These are phyloP conservation scores for Gandaritis pyraliata DNA, from an alignment of 2,888 invertebrate species.

Conservation along the genomic window DNA sequence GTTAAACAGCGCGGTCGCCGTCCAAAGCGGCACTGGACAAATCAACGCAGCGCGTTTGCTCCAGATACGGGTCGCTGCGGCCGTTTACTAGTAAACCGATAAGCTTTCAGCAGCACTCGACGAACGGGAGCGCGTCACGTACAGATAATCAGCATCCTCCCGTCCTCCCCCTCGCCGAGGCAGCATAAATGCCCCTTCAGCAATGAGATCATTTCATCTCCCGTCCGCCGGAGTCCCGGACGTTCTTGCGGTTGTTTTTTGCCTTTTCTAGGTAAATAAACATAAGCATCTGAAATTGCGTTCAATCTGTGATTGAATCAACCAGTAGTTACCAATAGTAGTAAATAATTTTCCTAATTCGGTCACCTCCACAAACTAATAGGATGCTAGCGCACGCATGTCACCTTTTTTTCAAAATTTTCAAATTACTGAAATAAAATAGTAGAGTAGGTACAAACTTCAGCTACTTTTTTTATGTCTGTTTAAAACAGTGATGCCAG, in stretches of 20 bases:
- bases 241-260: background rate
- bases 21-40: slow-evolving; percentile 25
- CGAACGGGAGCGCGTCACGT: slow-evolving; percentile 6
- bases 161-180: slow-evolving; percentile 20
- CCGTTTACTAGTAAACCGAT: slow-evolving; percentile 66
- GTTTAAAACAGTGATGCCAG: too few species aligned
- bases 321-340: too few species aligned
- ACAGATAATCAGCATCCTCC: slow-evolving; percentile 33
- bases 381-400: too few species aligned
- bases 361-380: too few species aligned
- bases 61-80: slow-evolving; percentile 54
- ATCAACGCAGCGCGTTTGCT: slow-evolving; percentile 46
- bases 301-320: too few species aligned
- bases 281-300: too few species aligned
- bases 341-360: too few species aligned
- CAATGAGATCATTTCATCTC: slow-evolving; percentile 37
- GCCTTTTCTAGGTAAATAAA: background rate
- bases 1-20: slow-evolving; percentile 53
- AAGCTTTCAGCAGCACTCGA: slow-evolving; percentile 49
- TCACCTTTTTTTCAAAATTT: too few species aligned
- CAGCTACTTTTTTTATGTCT: too few species aligned
- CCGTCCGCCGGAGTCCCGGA: background rate
- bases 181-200: slow-evolving; percentile 38
- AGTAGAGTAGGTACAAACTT: too few species aligned
- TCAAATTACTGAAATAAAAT: too few species aligned